These are phyloP conservation scores for Amblyraja radiata DNA, from an alignment of 2,797 vertebrate species.

Conservation along the genomic window DNA sequence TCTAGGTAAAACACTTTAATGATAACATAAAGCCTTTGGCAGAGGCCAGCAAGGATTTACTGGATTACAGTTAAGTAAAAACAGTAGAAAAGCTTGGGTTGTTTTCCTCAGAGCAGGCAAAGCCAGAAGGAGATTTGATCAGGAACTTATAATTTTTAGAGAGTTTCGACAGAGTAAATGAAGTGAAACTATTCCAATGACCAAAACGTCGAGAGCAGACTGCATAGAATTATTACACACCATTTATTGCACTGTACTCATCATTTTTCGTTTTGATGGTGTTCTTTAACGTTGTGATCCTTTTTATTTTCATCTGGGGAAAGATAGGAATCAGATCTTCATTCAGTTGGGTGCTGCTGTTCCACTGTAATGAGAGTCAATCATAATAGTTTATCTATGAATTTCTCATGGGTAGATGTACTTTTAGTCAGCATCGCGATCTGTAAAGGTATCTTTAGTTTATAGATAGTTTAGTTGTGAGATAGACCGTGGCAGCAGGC, in stretches of 20 bases:
- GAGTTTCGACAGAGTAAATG: too few relatives aligned
- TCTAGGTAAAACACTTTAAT: neutral
- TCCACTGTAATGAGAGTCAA: neutral
- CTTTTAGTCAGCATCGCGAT: neutral
- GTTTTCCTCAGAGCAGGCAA: neutral
- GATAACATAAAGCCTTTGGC: neutral
- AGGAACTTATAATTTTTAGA: too few relatives aligned
- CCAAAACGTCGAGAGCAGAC: neutral
- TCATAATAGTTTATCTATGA: neutral
- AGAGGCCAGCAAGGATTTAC: neutral
- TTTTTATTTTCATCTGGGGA: neutral
- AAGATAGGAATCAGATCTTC: neutral
- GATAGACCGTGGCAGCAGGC: too few relatives aligned
- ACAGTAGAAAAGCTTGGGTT: neutral
- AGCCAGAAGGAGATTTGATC: neutral
- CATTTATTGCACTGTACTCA: neutral
- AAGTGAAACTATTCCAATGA: too few relatives aligned
- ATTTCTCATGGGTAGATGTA: neutral
- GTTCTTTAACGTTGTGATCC: neutral
- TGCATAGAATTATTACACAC: neutral
- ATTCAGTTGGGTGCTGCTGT: neutral
- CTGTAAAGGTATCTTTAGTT: neutral
- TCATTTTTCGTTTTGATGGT: neutral
- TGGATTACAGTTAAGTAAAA: neutral
- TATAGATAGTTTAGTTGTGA: too few relatives aligned